Evolutionary conservation across 35 echinoderm and acorn worm species (phyloP).

Genomic region (Apostichopus japonicus): DNA sequence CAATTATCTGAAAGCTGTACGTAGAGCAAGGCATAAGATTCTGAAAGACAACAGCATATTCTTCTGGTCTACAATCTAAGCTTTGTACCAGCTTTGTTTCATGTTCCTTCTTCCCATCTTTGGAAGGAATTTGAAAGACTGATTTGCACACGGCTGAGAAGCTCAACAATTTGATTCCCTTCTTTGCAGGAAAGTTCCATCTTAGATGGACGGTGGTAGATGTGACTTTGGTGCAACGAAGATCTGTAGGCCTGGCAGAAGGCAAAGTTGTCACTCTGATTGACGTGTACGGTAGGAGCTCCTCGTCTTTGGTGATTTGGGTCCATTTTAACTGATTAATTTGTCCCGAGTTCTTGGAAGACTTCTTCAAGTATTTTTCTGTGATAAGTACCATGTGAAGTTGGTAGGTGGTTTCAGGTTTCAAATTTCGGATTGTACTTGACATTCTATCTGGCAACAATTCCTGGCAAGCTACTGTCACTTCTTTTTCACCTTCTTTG

Average conservation of each 20-base stretch:
- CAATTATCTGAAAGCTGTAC: neutral
- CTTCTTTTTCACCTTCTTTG: neutral
- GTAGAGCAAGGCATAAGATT: conserved; percentile 7
- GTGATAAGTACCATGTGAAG: neutral
- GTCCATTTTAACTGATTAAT: neutral
- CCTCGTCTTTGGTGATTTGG: neutral
- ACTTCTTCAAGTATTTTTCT: neutral
- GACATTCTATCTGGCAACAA: neutral
- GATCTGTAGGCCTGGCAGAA: neutral
- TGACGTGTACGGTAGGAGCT: neutral
- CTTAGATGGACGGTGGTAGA: neutral
- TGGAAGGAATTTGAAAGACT: neutral
- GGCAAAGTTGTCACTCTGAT: neutral
- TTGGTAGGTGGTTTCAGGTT: neutral
- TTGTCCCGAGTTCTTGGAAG: neutral
- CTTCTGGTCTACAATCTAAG: neutral
- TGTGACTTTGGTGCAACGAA: conserved; percentile 1
- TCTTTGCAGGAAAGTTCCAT: neutral
- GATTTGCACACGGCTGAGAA: neutral
- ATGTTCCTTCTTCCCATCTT: neutral
- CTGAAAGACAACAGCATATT: neutral
- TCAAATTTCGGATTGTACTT: neutral
- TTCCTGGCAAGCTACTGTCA: neutral
- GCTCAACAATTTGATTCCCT: neutral
- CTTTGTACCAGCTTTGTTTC: neutral